Evolutionary conservation across 2,888 invertebrate genomes (phyloP), one percentile per base, ranked within the genome.

Genomic region (Caenorhabditis sp.): DNA sequence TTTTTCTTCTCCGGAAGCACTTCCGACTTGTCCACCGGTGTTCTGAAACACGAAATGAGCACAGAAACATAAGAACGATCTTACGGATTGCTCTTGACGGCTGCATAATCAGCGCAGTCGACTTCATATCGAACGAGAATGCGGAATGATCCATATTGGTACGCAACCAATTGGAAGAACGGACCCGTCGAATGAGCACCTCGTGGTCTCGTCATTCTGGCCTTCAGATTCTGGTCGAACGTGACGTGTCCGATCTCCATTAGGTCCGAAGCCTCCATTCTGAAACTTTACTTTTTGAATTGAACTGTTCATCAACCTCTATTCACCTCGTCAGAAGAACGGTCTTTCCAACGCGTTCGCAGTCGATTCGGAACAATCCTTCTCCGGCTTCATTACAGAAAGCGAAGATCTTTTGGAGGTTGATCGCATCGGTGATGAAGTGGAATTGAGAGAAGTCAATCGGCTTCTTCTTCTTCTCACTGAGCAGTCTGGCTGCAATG

Each of bases 291-390:
- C 35, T 15, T 48, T 24, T 9, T 2, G 11, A 41, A 5, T 27
- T 15, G n/a, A n/a, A n/a, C n/a, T n/a, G n/a, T n/a, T n/a, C n/a
- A n/a, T n/a, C n/a, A n/a, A n/a, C n/a, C n/a, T n/a, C n/a, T n/a
- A n/a, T n/a, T n/a, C 20, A 85, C 85, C 88, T 82, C n/a, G 81
- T 82, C 17, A 89, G 58, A 13, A 89, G 61, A 22, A 89, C 81
- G n/a, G 89, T 89, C 27, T 86, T 85, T 24, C 89, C 89, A 27
- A 89, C 87, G 13, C 89, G 83, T 70, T 89, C 89, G 59, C 88
- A 86, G 72, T 89, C 89, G 59, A 89, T 89, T 22, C 89, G 83
- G 81, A 89, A 89, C n/a, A 89, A 75, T 37, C 89, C 89, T 17
- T 88, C 87, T 20, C 86, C 88, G 8, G 86, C 89, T 71, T 88